Percentiles rank a stretch among this genome's conserved stretches.
Conservation (phyloP, 2,797 vertebrate genomes). For the Rhincodon typus region DNA sequence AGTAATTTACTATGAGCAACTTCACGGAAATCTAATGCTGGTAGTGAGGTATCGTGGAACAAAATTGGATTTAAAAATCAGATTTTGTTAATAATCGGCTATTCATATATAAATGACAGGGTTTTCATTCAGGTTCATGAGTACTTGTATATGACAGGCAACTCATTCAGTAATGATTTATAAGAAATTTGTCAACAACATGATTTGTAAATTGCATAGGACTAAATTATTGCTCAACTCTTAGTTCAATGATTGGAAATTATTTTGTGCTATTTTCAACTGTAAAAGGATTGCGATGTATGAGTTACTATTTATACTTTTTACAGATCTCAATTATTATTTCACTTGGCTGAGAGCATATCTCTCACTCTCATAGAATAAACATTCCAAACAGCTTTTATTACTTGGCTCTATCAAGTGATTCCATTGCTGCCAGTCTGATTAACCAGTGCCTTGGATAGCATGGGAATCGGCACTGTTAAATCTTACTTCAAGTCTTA, state of each 20-base stretch:
- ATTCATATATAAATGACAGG: background rate
- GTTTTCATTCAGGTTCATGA: background rate
- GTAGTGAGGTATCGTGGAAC: background rate
- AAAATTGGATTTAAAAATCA: background rate
- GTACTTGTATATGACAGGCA: background rate
- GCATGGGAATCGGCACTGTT: background rate
- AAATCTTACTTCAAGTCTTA: background rate
- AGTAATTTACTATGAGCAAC: background rate
- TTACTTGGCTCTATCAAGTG: background rate
- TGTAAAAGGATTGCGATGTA: background rate
- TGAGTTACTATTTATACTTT: slow-evolving; percentile 25
- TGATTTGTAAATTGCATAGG: slow-evolving; percentile 29
- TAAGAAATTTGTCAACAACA: background rate
- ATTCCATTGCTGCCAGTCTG: background rate
- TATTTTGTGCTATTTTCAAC: slow-evolving; percentile 4
- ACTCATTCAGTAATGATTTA: background rate
- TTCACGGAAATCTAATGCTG: background rate
- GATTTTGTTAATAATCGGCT: background rate
- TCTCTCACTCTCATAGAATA: background rate
- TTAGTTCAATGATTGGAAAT: slow-evolving; percentile 17
- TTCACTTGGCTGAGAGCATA: background rate
- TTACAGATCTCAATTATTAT: background rate
- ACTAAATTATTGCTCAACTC: background rate
- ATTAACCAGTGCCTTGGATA: background rate
- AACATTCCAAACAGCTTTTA: background rate